Base-by-base conservation (phyloP, 2,888 invertebrate species). In the Tridacna gigas region DNA sequence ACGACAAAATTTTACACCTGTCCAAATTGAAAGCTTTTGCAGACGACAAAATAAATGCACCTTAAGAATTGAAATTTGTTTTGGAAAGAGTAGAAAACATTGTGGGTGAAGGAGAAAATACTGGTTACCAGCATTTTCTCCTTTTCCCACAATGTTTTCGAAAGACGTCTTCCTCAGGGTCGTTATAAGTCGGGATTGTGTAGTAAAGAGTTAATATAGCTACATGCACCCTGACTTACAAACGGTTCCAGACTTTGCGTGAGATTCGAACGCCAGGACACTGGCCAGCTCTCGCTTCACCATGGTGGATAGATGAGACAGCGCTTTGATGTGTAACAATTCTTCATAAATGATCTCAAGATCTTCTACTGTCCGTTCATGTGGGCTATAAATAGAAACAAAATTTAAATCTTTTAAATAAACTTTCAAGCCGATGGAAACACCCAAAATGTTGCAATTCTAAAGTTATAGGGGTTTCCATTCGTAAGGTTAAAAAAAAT, bases 271-370 rank as follows among this genome's bases (percentile, higher is more conserved):
- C 91, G 97, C 96, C 84, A 97, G 96, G 79, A 97, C 97, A 82
- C 96, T 96, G 66, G 97, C 97, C 89, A 97, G 95, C 95, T 97
- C 97, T 83, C 97, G 95, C 95, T 97, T 97, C 85, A 97, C 97
- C 92, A 97, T 97, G 90, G 97, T 97, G 84, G 97, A 97, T 79
- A 97, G 95, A 95, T 97, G 97, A 11, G 97, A 96, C 83, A 97
- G 95, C 22, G 97, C 97, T 91, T 97, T 97, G 91, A 97, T 97
- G 94, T 97, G 97, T 86, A 97, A 95, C 76, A 98, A 95, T 93
- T 97, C 97, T 92, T 97, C 97, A 94, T 97, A 97, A 88, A 97
- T 97, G 86, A 97, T 96, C 94, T 97, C 97, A 92, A 97, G 95
- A 94, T 97, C 97, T 93, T 97, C 97, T 22, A 96, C 95, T 20